Conservation (phyloP, 2,888 invertebrate genomes). For the Pollenia amentaria region DNA sequence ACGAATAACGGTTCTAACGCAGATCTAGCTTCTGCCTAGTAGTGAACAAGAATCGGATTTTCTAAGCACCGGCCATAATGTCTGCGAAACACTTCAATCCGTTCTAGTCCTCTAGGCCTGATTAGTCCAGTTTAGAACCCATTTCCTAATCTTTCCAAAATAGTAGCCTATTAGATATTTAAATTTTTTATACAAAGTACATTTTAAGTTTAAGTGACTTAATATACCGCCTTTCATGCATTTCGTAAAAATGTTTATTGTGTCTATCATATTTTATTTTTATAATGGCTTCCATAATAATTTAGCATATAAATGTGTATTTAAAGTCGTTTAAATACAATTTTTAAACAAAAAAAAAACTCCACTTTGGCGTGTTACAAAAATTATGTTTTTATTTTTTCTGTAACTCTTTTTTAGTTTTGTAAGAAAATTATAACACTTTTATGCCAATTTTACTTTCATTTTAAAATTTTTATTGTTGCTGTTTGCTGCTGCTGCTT, state of each 20-base stretch:
- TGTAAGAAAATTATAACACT: constrained; percentile 75
- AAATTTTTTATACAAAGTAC: background rate
- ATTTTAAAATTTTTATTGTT: constrained; percentile 70
- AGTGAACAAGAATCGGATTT: too few relatives aligned
- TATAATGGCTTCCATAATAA: constrained; percentile 50
- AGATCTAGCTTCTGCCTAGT: too few relatives aligned
- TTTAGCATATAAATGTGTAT: constrained; percentile 58
- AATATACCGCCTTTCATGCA: background rate
- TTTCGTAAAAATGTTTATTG: background rate
- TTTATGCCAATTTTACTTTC: constrained; percentile 82
- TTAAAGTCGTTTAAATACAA: constrained; percentile 42
- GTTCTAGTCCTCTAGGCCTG: background rate
- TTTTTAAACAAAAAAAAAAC: constrained; percentile 34
- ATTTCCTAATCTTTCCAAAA: too few relatives aligned
- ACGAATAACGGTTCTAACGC: too few relatives aligned
- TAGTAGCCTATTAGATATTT: too few relatives aligned
- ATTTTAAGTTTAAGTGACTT: background rate
- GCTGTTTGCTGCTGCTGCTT: constrained; percentile 54
- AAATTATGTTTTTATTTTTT: constrained; percentile 54
- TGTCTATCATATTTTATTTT: background rate
- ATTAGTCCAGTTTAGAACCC: too few relatives aligned
- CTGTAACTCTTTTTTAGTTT: constrained; percentile 42
- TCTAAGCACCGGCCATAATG: too few relatives aligned
- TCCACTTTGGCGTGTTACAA: constrained; percentile 61
- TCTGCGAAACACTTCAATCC: too few relatives aligned